Conservation (phyloP, 2,797 vertebrate species). For the Heteromormyrus szaboi region DNA sequence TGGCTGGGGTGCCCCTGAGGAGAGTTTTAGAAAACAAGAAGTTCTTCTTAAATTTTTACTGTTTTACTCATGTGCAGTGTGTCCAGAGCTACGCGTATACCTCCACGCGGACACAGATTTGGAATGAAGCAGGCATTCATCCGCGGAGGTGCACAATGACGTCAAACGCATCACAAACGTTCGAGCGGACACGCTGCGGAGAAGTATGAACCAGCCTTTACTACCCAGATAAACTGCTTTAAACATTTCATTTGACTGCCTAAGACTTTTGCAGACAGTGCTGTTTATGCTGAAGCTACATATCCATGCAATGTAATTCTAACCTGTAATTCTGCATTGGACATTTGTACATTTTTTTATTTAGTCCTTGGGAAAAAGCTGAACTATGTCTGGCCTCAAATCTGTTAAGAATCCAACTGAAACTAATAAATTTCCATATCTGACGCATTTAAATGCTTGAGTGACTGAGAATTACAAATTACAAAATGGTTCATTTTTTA, state of each 20-base stretch:
- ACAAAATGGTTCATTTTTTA: background rate
- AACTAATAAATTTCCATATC: background rate
- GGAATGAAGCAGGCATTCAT: background rate
- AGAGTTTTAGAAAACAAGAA: background rate
- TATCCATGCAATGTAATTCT: background rate
- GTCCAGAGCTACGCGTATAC: background rate
- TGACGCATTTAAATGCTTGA: background rate
- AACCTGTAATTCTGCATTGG: background rate
- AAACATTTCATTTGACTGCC: background rate
- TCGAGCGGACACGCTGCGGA: background rate
- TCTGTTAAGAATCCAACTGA: background rate
- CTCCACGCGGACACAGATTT: background rate
- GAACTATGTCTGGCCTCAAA: background rate
- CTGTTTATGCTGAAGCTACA: background rate
- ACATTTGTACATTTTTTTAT: background rate
- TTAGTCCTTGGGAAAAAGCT: background rate
- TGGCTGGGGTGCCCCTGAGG: background rate
- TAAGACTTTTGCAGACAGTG: background rate
- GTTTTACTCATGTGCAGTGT: background rate
- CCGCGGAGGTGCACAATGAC: background rate
- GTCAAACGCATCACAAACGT: background rate
- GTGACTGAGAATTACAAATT: background rate
- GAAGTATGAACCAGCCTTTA: background rate
- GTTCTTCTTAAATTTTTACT: background rate
- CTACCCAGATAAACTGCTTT: background rate